These are phyloP conservation scores for Penaeus vannamei DNA, from an alignment of 1,140 invertebrate genomes.

Conservation along the genomic window DNA sequence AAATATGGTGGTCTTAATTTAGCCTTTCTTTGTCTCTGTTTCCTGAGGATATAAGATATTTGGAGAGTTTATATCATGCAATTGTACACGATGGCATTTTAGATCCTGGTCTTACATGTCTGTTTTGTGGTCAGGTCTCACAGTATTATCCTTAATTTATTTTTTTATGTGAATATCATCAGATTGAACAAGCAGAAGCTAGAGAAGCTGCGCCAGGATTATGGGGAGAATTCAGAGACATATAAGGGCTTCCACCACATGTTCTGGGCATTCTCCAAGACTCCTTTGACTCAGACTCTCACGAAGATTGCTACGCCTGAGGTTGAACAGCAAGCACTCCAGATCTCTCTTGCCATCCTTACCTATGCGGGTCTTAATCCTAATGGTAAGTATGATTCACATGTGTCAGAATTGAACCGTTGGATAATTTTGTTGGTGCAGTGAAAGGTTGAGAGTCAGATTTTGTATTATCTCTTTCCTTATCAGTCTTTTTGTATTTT, in stretches of 20 bases:
- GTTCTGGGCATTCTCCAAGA: slow-evolving; percentile 92
- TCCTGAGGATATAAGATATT: too few relatives aligned
- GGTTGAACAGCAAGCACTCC: slow-evolving; percentile 84
- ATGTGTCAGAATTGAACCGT: neutral
- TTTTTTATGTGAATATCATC: slow-evolving; percentile 24
- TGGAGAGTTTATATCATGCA: too few relatives aligned
- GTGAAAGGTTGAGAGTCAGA: too few relatives aligned
- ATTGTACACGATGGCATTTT: too few relatives aligned
- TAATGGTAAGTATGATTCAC: slow-evolving; percentile 66
- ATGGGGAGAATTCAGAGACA: slow-evolving; percentile 84
- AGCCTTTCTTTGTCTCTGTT: too few relatives aligned
- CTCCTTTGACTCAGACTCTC: slow-evolving; percentile 84
- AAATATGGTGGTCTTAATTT: neutral
- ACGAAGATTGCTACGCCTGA: slow-evolving; percentile 88
- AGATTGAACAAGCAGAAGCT: slow-evolving; percentile 89
- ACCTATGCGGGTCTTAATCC: slow-evolving; percentile 86
- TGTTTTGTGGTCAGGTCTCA: neutral
- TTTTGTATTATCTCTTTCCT: too few relatives aligned
- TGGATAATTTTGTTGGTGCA: neutral
- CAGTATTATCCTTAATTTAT: slow-evolving; percentile 1
- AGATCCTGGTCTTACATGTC: too few relatives aligned
- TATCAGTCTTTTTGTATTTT: neutral
- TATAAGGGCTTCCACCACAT: slow-evolving; percentile 89
- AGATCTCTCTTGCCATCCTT: slow-evolving; percentile 77
- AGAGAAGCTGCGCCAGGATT: slow-evolving; percentile 87